Percentiles rank a stretch among this genome's conserved stretches.
Evolutionary conservation across 1,140 invertebrate genomes (phyloP).

Genomic region (Maconellicoccus hirsutus): DNA sequence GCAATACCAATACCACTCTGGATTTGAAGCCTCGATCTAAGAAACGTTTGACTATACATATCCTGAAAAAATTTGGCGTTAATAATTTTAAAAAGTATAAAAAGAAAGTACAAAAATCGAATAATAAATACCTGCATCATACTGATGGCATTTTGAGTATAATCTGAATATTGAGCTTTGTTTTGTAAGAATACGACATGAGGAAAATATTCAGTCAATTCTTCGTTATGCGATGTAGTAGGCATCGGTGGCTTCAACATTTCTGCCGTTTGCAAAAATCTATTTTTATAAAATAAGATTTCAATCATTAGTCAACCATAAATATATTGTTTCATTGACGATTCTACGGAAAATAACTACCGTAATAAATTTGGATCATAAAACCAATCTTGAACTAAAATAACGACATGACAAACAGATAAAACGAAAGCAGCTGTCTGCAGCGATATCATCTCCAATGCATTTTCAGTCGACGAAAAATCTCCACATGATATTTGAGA

Average conservation of each 20-base stretch:
- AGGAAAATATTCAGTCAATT: constrained; percentile 56
- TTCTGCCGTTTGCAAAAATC: constrained; percentile 70
- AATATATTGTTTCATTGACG: constrained; percentile 27
- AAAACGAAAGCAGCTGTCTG: constrained; percentile 72
- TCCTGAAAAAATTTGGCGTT: constrained; percentile 36
- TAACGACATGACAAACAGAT: constrained; percentile 76
- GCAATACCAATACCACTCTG: constrained; percentile 54
- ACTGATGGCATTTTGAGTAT: constrained; percentile 47
- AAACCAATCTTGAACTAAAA: constrained; percentile 78
- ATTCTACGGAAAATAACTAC: too few species aligned
- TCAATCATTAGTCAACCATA: too few species aligned
- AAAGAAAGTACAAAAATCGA: constrained; percentile 15
- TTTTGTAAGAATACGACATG: constrained; percentile 68
- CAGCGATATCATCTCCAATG: constrained; percentile 57
- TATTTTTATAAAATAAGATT: too few species aligned
- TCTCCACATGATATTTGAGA: constrained; percentile 44
- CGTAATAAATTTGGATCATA: constrained; percentile 59
- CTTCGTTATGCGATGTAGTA: constrained; percentile 48
- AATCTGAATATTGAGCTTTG: constrained; percentile 55
- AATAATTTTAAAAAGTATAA: not conserved
- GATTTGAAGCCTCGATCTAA: constrained; percentile 54
- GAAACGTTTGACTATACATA: constrained; percentile 50
- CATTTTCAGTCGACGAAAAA: constrained; percentile 48
- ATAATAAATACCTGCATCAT: constrained; percentile 45
- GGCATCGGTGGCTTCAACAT: constrained; percentile 69